These are phyloP conservation scores for Crypturellus tataupa DNA, from an alignment of 2,797 vertebrate species.

Conservation along the genomic window DNA sequence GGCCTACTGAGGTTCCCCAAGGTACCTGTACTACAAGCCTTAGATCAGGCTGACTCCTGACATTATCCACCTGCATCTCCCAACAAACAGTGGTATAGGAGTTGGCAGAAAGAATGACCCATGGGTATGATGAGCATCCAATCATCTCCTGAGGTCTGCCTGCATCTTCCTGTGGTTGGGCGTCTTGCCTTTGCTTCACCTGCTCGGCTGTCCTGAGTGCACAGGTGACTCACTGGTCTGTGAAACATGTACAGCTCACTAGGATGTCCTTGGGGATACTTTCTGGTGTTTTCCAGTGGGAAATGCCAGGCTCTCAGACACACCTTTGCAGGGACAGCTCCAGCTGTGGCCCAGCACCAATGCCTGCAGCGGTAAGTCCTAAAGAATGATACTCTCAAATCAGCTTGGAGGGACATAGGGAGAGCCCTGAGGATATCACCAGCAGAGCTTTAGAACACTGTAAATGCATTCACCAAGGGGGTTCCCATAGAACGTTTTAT, in stretches of 20 bases:
- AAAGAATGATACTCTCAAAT: not conserved
- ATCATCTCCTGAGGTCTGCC: not conserved
- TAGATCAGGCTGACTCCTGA: not conserved
- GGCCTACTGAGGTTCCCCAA: not conserved
- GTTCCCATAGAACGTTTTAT: not conserved
- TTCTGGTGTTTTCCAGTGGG: not conserved
- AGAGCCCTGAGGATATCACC: not conserved
- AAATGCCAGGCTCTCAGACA: not conserved
- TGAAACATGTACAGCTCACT: not conserved
- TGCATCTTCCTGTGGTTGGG: not conserved
- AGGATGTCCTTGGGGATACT: not conserved
- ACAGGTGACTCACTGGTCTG: too few species aligned
- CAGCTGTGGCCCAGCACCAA: not conserved
- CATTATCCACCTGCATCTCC: not conserved
- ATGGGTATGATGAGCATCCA: not conserved
- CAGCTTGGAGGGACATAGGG: not conserved
- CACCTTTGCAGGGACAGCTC: not conserved
- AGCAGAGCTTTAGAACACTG: not conserved
- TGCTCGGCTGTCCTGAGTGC: too few species aligned
- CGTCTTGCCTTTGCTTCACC: not conserved
- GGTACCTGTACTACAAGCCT: accelerated
- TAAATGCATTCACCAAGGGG: not conserved
- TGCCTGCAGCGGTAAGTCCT: not conserved
- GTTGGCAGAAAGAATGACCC: not conserved
- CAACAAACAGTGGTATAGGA: not conserved